Evolutionary conservation across 2,113 vertebrate species (phyloP), one percentile per base, ranked within the genome.

Genomic region (Oryzias javanicus): DNA sequence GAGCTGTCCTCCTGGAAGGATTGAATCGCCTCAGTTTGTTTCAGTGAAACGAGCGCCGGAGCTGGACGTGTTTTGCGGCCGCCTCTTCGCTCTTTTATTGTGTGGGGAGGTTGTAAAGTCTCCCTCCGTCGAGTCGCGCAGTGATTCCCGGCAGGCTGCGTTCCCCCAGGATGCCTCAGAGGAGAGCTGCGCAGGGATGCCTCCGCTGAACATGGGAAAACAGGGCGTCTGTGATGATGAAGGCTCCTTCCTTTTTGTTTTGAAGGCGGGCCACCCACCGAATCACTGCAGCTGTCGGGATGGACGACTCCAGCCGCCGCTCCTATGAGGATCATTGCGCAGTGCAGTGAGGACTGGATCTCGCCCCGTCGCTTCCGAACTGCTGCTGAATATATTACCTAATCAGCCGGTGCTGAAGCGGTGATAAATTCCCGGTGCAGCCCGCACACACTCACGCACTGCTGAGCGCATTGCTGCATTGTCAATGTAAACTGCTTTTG

Each of bases 321-420:
- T 73, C 48, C 55, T 20, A 55, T 80, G 81, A 88, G 72, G 65
- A 87, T 4, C 70, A 52, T 89, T 90, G 89, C 91, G 91, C 91
- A 92, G 67, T 91, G 91, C 91, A 90, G 90, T 85, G 78, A 82
- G 79, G 70, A 67, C 53, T 45, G 57, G 66, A 56, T 54, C 61
- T 80, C 56, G 71, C 65, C 62, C 55, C 71, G 76, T 79, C 79
- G 76, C 70, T 83, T 78, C 74, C 17, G 67, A 65, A 71, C 69
- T 46, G 50, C 44, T 57, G 75, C 46, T 53, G 78, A 70, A 63
- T 84, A 72, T 79, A 78, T 82, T 64, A 76, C 63, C 76, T 65
- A 78, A 75, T 77, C 62, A 60, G 25, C 74, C 44, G 29, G 17
- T 49, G 13, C 64, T 75, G 54, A 49, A 24, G 59, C 56, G 72